Evolutionary conservation across 1,140 invertebrate genomes (phyloP).

Genomic region (Parapsyche elsis): DNA sequence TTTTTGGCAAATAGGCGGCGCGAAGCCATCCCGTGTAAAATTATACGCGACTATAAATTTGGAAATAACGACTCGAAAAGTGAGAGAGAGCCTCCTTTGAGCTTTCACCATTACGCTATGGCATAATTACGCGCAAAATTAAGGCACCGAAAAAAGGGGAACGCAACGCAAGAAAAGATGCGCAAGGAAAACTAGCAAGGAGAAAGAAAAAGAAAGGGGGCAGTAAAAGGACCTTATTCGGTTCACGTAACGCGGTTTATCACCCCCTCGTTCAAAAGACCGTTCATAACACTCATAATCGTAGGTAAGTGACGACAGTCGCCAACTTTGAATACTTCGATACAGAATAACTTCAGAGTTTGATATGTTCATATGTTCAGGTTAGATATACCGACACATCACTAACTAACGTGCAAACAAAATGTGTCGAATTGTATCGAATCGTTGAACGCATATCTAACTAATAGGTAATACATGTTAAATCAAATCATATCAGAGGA

Average conservation of each 20-base stretch:
- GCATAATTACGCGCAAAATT: conserved; percentile 11
- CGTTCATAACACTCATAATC: too few relatives aligned
- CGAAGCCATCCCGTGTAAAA: background rate
- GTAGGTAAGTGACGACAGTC: too few relatives aligned
- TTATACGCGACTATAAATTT: background rate
- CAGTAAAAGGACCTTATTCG: background rate
- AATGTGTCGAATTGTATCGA: too few relatives aligned
- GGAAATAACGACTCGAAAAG: background rate
- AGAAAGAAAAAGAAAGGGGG: background rate
- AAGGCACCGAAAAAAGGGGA: background rate
- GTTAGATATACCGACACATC: too few relatives aligned
- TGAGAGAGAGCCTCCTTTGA: background rate
- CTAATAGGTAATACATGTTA: too few relatives aligned
- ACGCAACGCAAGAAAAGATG: background rate
- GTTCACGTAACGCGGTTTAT: conserved; percentile 1
- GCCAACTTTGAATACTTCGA: too few relatives aligned
- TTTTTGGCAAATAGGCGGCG: too few relatives aligned
- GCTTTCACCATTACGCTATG: background rate
- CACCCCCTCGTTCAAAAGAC: background rate
- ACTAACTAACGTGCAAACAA: too few relatives aligned
- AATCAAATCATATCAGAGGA: too few relatives aligned
- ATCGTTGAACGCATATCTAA: too few relatives aligned
- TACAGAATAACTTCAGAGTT: too few relatives aligned
- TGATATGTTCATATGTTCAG: too few relatives aligned
- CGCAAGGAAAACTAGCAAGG: background rate